These are phyloP conservation scores for Brotula barbata DNA, from an alignment of 2,797 vertebrate species.

Conservation along the genomic window DNA sequence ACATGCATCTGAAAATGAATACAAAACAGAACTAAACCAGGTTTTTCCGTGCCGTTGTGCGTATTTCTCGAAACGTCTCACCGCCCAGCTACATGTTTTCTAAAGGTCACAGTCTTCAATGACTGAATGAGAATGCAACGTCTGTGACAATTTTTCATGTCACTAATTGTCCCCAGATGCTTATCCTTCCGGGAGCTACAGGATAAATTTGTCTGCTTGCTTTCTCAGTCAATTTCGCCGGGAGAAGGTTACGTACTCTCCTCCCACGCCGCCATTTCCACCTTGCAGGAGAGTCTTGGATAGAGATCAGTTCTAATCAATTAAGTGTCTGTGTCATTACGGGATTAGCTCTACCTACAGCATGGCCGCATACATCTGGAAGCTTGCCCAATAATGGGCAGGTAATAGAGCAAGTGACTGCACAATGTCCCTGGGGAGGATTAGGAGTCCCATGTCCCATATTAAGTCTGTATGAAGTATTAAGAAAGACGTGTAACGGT, in stretches of 20 bases:
- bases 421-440: slow-evolving; percentile 65
- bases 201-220: slow-evolving; percentile 46
- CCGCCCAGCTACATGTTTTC: slow-evolving; percentile 14
- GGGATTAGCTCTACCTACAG: slow-evolving; percentile 75
- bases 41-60: slow-evolving; percentile 37
- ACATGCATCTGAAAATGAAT: slow-evolving; percentile 41
- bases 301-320: slow-evolving; percentile 77
- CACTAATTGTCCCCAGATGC: slow-evolving; percentile 40
- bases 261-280: slow-evolving; percentile 50
- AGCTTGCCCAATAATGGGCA: slow-evolving; percentile 68
- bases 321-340: slow-evolving; percentile 74
- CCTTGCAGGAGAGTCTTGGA: slow-evolving; percentile 56
- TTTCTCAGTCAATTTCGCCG: slow-evolving; percentile 57
- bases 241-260: slow-evolving; percentile 62
- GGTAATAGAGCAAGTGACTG: slow-evolving; percentile 72
- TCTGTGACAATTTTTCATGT: slow-evolving; percentile 54
- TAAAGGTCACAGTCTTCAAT: slow-evolving; percentile 11
- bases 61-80: slow-evolving; percentile 36
- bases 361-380: slow-evolving; percentile 62
- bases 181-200: slow-evolving; percentile 31
- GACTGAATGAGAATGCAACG: slow-evolving; percentile 15
- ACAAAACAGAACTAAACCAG: slow-evolving; percentile 43
- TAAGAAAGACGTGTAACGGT: no score
- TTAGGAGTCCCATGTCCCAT: slow-evolving; percentile 61
- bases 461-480: no score